Evolutionary conservation across 2,797 vertebrate species (phyloP).

Genomic region (Limosa lapponica): DNA sequence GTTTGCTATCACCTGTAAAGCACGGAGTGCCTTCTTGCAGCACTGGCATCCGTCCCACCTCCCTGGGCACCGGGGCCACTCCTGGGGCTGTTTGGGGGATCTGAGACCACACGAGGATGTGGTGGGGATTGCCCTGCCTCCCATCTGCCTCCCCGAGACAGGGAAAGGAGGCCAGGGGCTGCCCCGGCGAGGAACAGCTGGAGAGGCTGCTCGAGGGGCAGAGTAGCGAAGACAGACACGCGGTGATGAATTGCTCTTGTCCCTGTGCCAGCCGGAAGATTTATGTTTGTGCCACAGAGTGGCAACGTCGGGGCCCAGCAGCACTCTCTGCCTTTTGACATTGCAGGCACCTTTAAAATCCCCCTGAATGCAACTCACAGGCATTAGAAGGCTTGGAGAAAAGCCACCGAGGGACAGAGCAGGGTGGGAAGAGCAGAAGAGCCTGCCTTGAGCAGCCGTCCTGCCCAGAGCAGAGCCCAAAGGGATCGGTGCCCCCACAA

Average conservation of each 20-base stretch:
- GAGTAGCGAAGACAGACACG: fast-evolving
- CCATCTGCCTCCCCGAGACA: background rate
- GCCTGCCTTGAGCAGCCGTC: background rate
- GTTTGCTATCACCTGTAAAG: background rate
- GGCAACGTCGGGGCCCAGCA: background rate
- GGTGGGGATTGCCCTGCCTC: background rate
- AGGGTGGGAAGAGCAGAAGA: background rate
- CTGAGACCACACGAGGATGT: background rate
- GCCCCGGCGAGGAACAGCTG: background rate
- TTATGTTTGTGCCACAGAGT: background rate
- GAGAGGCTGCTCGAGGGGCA: background rate
- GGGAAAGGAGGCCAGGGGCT: background rate
- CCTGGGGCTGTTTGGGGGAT: background rate
- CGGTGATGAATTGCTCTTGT: conserved; percentile 14
- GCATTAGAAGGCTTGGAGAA: background rate
- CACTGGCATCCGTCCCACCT: background rate
- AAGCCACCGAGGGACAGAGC: background rate
- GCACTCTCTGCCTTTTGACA: background rate
- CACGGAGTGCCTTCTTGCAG: background rate
- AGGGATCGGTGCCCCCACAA: background rate
- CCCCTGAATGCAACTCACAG: background rate
- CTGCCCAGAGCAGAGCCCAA: background rate
- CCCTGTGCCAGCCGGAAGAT: background rate
- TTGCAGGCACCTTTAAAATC: background rate
- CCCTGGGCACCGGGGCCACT: fast-evolving